Evolutionary conservation across 2,113 vertebrate genomes (phyloP), one percentile per base, ranked within the genome.

Genomic region (Chionis minor): DNA sequence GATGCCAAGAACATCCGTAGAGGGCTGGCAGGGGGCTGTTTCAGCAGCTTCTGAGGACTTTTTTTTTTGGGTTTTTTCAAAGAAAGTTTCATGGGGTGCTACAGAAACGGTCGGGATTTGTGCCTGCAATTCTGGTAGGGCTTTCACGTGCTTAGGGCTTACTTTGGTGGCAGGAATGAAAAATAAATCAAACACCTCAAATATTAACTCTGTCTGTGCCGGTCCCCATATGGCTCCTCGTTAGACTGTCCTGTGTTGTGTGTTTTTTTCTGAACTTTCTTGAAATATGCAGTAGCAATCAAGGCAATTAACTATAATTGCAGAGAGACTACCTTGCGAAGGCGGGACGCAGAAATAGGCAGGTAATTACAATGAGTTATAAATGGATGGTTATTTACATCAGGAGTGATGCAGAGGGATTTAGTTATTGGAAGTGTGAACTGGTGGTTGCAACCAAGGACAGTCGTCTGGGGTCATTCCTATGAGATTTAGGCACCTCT

Each of bases 231-330:
- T 33, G 72, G 38, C 58, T 67, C n/a, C 52, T 82, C 4, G 7
- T 42, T 62, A 55, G 58, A 80, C 49, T 45, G 27, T 10, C 30
- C 47, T 24, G 22, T 27, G 63, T 91, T 9, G 0, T 9, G 16
- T 27, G 3, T 55, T 73, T 85, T 51, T 69, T 17, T 14, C 86
- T 78, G 52, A 86, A 90, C 96, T 92, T 96, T 95, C 93, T 94
- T 77, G 90, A 97, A 97, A 97, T 94, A 88, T 70, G 96, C 92
- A 58, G 86, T 44, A 96, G 86, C 96, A 97, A 97, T 98, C 96
- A 97, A 96, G 88, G 88, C 95, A 94, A 97, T 97, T 97, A 97
- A 90, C 88, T 94, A 1, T 96, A 97, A 97, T 97, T 97, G 94
- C 88, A 95, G 91, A 95, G 94, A 97, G 96, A 96, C 96, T 96